Conservation (phyloP, 1,140 invertebrate genomes). For the Lamellibrachia luymesi region DNA sequence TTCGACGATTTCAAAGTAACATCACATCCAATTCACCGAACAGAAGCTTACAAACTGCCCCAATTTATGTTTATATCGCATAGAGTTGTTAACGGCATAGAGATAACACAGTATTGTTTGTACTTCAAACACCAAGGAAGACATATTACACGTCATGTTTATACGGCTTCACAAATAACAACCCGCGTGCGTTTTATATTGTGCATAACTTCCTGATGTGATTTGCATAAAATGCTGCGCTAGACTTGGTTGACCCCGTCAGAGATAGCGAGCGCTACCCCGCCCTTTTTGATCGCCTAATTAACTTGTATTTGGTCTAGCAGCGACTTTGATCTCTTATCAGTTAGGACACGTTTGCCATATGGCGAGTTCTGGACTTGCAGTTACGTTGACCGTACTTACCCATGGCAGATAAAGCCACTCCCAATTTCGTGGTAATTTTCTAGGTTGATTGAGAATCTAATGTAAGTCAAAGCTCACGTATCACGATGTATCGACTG, state of each 20-base stretch:
- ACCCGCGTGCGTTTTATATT: background rate
- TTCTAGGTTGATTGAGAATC: background rate
- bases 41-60: background rate
- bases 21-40: background rate
- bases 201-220: background rate
- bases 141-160: background rate
- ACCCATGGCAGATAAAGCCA: background rate
- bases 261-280: background rate
- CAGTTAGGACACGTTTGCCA: background rate
- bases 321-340: background rate
- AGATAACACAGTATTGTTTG: background rate
- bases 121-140: background rate
- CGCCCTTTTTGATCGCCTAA: background rate
- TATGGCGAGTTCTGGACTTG: background rate
- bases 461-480: background rate
- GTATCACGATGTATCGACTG: background rate
- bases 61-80: background rate
- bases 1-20: background rate
- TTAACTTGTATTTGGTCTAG: background rate
- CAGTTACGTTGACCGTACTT: background rate
- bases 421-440: background rate
- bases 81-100: background rate
- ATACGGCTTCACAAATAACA: background rate
- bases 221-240: background rate
- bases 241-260: background rate